Base-by-base conservation (phyloP, 2,797 vertebrate genomes). In the Pogoniulus pusillus region DNA sequence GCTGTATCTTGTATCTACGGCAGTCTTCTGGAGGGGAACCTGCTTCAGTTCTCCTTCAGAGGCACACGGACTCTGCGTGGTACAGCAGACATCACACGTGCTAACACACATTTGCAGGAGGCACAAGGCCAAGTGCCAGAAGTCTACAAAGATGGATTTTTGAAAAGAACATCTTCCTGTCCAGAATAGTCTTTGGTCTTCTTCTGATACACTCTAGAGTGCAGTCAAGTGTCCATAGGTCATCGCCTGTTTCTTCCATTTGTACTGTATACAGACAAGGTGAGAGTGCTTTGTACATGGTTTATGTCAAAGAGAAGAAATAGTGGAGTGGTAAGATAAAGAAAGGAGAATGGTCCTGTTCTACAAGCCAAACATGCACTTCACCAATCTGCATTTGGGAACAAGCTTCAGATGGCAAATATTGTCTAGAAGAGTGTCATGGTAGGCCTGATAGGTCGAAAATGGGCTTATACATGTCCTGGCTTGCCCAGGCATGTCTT, bases 141-240 rank as follows among this genome's bases (percentile, higher is more conserved):
- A 83, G 90, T 71, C 57, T 90, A 78, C 45, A 70, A 88, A 94
- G 79, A 90, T 84, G 69, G 78, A 85, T 91, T 93, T 95, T 93
- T 85, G 23, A 37, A 32, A 65, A 84, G 80, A 89, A 64, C 26
- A 23, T 83, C 51, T 82, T 60, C 39, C 88, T 85, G 22, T 76
- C 78, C 65, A 82, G 53, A 43, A 51, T 19, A 76, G 63, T 72
- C 72, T 91, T 91, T 91, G 37, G 43, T 93, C 93, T 94, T 93
- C 69, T 91, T 87, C 84, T 93, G 85, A 18, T 90, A 92, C 94
- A 53, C 63, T 84, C 57, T 0, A 87, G 43, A 85, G 85, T 51
- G 30, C 54, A 84, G 47, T 89, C 59, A 74, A 76, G 63, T 34
- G 5, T 88, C 51, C 77, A 89, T 89, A 92, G 94, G 93, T 94